Conservation (phyloP, 2,113 vertebrate genomes). For the Zosterops japonicus region DNA sequence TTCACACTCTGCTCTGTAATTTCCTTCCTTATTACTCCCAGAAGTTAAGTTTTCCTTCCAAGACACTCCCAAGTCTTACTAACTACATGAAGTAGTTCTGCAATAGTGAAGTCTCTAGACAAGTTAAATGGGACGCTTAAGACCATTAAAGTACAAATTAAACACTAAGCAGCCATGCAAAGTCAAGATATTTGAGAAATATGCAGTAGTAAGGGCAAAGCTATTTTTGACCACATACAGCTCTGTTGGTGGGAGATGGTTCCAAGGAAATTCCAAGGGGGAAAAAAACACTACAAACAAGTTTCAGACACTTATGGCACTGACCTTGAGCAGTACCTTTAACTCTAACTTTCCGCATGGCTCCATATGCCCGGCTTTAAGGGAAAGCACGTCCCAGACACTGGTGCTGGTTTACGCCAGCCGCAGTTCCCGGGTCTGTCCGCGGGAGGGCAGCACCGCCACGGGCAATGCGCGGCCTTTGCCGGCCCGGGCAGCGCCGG, state of each 20-base stretch:
- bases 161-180: background rate
- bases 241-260: accelerated
- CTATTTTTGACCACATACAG: background rate
- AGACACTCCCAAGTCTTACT: background rate
- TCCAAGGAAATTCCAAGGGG: background rate
- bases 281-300: too few relatives aligned
- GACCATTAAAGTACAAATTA: background rate
- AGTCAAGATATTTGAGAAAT: background rate
- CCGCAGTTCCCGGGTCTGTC: accelerated
- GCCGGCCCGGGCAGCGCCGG: accelerated
- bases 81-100: background rate
- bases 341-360: background rate
- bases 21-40: background rate
- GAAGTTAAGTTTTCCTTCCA: background rate
- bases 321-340: background rate
- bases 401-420: accelerated
- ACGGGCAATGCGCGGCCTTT: accelerated
- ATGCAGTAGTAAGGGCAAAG: background rate
- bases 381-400: accelerated
- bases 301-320: accelerated
- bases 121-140: background rate
- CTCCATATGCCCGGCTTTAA: accelerated
- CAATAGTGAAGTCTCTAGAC: background rate
- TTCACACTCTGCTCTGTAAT: background rate
- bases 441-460: background rate